Evolutionary conservation across 2,888 invertebrate species (phyloP).

Genomic region (Drosophila cracens): DNA sequence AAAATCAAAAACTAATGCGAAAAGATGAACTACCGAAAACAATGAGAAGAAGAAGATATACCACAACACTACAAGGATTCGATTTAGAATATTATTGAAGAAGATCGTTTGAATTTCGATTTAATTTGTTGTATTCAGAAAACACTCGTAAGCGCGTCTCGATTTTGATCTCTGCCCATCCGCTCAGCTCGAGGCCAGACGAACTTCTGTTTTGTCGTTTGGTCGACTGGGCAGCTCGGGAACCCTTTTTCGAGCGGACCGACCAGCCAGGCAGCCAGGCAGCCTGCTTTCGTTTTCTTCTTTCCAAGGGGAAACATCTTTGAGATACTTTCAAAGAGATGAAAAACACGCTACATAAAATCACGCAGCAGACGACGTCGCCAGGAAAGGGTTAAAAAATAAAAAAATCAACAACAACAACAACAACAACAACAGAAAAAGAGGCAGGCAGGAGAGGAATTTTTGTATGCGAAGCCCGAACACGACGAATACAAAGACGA

Average conservation of each 20-base stretch:
- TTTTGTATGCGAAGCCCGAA: conserved; percentile 33
- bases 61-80: conserved; percentile 23
- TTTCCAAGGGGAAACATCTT: conserved; percentile 60
- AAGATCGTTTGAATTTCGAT: not conserved
- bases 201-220: conserved; percentile 82
- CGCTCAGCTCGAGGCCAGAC: conserved; percentile 84
- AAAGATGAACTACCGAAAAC: conserved; percentile 26
- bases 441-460: conserved; percentile 22
- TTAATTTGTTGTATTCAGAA: not conserved
- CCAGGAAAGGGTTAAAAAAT: conserved; percentile 66
- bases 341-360: conserved; percentile 61
- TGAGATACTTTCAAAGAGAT: conserved; percentile 54
- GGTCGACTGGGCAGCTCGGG: conserved; percentile 68
- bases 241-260: conserved; percentile 68
- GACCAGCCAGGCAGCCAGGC: conserved; percentile 9
- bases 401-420: conserved; percentile 23
- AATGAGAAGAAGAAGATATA: conserved; percentile 1
- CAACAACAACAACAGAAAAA: not conserved
- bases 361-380: conserved; percentile 64
- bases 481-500: conserved; percentile 13
- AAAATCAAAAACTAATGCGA: conserved; percentile 33
- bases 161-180: conserved; percentile 73
- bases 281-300: conserved; percentile 61
- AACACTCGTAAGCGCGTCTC: conserved; percentile 39
- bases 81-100: not conserved